Evolutionary conservation across 2,888 invertebrate genomes (phyloP).

Genomic region (Melinaea marsaeus): DNA sequence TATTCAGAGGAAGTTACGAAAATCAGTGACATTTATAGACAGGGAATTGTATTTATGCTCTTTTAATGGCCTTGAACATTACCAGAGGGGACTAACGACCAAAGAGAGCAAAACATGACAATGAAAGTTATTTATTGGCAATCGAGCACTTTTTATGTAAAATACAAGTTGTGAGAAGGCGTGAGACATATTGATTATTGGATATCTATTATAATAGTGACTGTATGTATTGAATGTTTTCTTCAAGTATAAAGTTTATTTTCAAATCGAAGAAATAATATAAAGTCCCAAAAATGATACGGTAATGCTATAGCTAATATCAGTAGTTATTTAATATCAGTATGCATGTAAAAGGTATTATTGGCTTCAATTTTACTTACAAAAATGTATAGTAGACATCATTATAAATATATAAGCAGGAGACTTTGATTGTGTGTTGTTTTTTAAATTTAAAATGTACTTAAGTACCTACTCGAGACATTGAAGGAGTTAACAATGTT

Average conservation of each 20-base stretch:
- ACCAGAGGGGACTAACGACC: conserved; percentile 48
- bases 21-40: conserved; percentile 59
- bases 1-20: conserved; percentile 42
- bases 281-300: too few relatives aligned
- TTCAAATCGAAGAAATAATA: too few relatives aligned
- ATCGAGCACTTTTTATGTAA: conserved; percentile 34
- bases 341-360: too few relatives aligned
- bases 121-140: conserved; percentile 60
- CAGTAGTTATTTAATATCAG: too few relatives aligned
- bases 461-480: conserved; percentile 2
- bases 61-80: conserved; percentile 74
- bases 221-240: too few relatives aligned
- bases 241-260: too few relatives aligned
- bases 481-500: conserved; percentile 3
- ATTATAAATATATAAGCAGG: background rate
- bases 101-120: conserved; percentile 61
- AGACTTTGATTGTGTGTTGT: background rate
- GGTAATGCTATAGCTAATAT: too few relatives aligned
- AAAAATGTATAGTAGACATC: background rate
- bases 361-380: too few relatives aligned
- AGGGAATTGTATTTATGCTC: conserved; percentile 71
- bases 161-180: conserved; percentile 19
- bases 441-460: background rate
- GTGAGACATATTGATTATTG: conserved; percentile 18
- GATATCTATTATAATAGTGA: background rate